Evolutionary conservation across 2,113 vertebrate genomes (phyloP).

Genomic region (Callorhinus ursinus): DNA sequence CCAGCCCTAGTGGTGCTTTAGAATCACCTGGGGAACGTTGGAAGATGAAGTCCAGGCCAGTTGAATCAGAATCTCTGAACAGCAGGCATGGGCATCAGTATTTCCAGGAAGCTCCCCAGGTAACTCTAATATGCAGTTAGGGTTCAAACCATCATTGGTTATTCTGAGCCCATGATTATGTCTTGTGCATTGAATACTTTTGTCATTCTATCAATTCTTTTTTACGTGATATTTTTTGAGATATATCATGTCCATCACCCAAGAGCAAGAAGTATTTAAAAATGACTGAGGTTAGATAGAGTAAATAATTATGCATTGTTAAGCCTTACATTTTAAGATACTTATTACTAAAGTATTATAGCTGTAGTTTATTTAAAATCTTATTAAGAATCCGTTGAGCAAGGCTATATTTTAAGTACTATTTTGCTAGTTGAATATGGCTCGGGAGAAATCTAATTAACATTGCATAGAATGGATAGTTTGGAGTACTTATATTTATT

Average conservation of each 20-base stretch:
- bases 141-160: background rate
- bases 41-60: background rate
- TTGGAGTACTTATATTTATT: background rate
- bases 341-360: background rate
- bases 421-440: conserved; percentile 1
- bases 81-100: background rate
- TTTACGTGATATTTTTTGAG: background rate
- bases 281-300: background rate
- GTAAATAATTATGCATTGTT: background rate
- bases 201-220: background rate
- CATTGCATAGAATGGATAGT: background rate
- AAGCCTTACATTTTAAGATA: background rate
- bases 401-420: background rate
- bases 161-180: background rate
- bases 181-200: background rate
- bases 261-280: background rate
- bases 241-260: background rate
- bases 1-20: background rate
- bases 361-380: background rate
- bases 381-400: background rate
- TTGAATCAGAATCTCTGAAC: background rate
- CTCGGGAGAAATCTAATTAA: background rate
- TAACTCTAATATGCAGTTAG: background rate
- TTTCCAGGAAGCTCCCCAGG: background rate
- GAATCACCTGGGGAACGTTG: background rate